phyloP scores from a whole-genome alignment of 37 sponge, comb jelly and placozoan genomes.

The Hexactinellida sp. region DNA sequence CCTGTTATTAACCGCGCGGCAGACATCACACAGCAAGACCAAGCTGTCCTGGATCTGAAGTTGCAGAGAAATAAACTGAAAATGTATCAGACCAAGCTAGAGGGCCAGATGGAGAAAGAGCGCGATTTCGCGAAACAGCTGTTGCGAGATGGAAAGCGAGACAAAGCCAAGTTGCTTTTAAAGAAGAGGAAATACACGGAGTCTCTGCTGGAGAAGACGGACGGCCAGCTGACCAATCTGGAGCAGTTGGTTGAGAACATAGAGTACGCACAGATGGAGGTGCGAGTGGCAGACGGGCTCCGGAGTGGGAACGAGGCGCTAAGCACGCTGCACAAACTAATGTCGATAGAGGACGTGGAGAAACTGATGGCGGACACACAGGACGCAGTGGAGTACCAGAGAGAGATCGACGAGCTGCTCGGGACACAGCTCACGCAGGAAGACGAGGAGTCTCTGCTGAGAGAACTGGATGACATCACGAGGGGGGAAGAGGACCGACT shows the following conservation, averaged over 20 bases:
- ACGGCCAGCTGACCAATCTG: conserved; percentile 79
- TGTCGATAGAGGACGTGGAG: conserved; percentile 96
- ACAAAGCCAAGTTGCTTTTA: conserved; percentile 78
- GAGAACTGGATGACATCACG: conserved; percentile 54
- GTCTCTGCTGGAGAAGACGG: conserved; percentile 76
- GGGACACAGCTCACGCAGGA: conserved; percentile 67
- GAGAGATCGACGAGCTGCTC: conserved; percentile 85
- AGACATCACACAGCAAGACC: neutral
- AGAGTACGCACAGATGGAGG: conserved; percentile 91
- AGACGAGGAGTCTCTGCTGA: conserved; percentile 73
- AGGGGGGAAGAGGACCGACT: neutral
- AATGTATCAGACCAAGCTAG: conserved; percentile 83
- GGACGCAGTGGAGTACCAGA: conserved; percentile 91
- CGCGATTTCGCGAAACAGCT: conserved; percentile 67
- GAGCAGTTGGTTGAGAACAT: conserved; percentile 76
- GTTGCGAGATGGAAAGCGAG: conserved; percentile 80
- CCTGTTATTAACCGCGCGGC: neutral
- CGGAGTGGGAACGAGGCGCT: conserved; percentile 79
- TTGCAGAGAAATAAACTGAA: conserved; percentile 76
- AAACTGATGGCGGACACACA: conserved; percentile 86
- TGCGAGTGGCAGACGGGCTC: conserved; percentile 90
- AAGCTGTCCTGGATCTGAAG: conserved; percentile 54
- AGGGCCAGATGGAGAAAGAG: conserved; percentile 64
- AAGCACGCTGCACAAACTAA: conserved; percentile 76
- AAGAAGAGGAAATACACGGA: conserved; percentile 93